Conservation (phyloP, 2,113 vertebrate genomes). For the Bos indicus region DNA sequence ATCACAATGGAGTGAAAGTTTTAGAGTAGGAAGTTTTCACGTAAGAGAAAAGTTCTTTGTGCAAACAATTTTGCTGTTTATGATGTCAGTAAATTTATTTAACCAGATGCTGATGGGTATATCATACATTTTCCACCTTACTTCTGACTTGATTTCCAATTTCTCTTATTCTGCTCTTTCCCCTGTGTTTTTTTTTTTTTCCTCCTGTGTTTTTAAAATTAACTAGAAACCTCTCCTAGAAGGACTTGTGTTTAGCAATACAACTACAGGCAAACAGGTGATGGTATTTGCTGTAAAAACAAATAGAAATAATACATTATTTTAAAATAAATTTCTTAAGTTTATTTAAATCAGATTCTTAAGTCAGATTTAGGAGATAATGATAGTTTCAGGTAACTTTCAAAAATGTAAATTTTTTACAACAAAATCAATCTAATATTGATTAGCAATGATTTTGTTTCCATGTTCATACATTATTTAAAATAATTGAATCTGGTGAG, state of each 20-base stretch:
- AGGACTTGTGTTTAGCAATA: background rate
- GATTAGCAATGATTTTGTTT: conserved; percentile 23
- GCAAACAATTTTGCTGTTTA: background rate
- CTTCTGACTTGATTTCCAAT: background rate
- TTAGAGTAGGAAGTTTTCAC: background rate
- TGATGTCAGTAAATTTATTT: background rate
- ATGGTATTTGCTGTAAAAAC: background rate
- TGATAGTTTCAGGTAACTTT: background rate
- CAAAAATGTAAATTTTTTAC: background rate
- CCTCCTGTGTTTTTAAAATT: background rate
- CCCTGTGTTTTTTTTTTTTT: background rate
- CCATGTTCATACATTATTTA: conserved; percentile 35
- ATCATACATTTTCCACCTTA: background rate
- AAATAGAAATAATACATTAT: background rate
- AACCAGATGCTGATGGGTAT: background rate
- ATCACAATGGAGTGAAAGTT: background rate
- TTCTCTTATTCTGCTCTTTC: background rate
- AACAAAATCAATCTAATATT: background rate
- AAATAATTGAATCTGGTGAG: conserved; percentile 5
- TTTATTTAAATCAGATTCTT: background rate
- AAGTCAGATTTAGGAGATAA: background rate
- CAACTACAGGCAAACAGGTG: background rate
- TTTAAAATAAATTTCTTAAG: background rate
- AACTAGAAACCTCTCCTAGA: background rate
- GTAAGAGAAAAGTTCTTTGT: background rate